Base-by-base conservation (phyloP, 2,888 invertebrate species). In the Pegoplata infirma region DNA sequence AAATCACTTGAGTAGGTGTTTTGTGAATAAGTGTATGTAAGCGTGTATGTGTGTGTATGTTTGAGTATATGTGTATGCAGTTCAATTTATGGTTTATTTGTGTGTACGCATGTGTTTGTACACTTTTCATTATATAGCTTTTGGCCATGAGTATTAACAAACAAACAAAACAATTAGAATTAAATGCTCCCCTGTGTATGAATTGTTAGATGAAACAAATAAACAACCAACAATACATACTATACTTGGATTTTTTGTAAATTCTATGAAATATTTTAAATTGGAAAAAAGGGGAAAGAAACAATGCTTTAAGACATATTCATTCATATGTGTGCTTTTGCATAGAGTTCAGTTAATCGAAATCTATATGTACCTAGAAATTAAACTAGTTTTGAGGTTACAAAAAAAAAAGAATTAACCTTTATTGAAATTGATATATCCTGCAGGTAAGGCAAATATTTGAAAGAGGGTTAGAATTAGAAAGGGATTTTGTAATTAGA, bases 101-200 rank as follows among this genome's bases (percentile, higher is more conserved):
- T 49, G 12, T 58, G 21, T 36, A 6, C 56, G 49, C n/a, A 32
- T 1, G 3, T 40, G 14, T 66, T n/a, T 67, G 23, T 59, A n/a
- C n/a, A n/a, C n/a, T n/a, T 76, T 36, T 44, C 21, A 59, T 44
- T 23, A 32, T 61, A 59, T 61, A 6, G 79, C 79, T 79, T 61
- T 49, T 61, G 56, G 75, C 66, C 66, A 63, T 71, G 66, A 79
- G 73, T 69, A 79, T 79, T 75, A 78, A 80, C 85, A 86, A 49
- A 51, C 82, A 86, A 85, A 82, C 84, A 77, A 86, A 86, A 85
- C 86, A 86, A 86, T 86, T 86, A 86, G 83, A 85, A 86, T 86
- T 82, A 86, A 86, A 86, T 84, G 83, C 82, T 81, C 86, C 83
- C 85, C 67, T 68, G 86, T 84, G 86, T 61, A 32, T 46, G 84